These are phyloP conservation scores for Polydrusus pterygomalis DNA, from an alignment of 2,888 invertebrate species.

Conservation along the genomic window DNA sequence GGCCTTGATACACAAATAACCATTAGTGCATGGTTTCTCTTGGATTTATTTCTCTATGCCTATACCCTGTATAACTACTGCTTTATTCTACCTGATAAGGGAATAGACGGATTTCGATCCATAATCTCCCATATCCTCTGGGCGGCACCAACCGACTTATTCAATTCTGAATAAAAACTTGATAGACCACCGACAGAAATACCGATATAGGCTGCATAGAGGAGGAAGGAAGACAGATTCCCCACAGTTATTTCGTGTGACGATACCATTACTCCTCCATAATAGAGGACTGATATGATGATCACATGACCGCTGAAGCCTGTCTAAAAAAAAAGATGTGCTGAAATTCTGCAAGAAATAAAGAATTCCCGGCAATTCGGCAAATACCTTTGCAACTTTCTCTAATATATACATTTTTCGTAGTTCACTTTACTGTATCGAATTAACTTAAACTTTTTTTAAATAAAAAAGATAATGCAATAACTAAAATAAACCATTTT, in stretches of 20 bases:
- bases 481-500: too few species aligned
- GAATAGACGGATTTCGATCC: constrained; percentile 86
- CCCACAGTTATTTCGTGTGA: constrained; percentile 87
- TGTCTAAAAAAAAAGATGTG: constrained; percentile 74
- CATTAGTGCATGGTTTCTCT: too few species aligned
- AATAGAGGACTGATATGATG: constrained; percentile 92
- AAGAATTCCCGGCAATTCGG: too few species aligned
- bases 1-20: too few species aligned
- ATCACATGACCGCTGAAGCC: constrained; percentile 93
- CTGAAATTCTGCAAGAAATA: background rate
- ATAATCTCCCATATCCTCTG: constrained; percentile 92
- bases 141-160: constrained; percentile 94
- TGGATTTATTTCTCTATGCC: too few species aligned
- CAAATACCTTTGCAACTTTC: too few species aligned
- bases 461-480: too few species aligned
- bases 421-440: too few species aligned
- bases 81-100: constrained; percentile 76
- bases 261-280: constrained; percentile 92
- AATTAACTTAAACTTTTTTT: too few species aligned
- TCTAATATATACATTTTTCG: too few species aligned
- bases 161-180: constrained; percentile 94
- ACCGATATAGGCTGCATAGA: constrained; percentile 96
- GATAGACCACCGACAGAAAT: constrained; percentile 93
- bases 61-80: background rate
- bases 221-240: constrained; percentile 92